Conservation (phyloP, 1,140 invertebrate species). For the Arion vulgaris region DNA sequence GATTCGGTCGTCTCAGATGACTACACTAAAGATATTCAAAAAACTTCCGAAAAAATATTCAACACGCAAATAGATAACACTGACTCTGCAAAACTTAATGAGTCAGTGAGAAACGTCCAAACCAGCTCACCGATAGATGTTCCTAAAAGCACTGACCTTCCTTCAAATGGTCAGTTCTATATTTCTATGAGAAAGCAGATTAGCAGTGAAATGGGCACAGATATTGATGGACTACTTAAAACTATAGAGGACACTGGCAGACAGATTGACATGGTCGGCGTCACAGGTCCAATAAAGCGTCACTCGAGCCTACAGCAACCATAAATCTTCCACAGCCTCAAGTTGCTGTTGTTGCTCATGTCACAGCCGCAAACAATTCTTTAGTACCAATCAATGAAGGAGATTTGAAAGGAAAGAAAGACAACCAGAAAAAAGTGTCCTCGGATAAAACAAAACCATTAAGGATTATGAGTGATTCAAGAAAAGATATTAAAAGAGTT, state of each 20-base stretch:
- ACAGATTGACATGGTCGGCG: slow-evolving; percentile 49
- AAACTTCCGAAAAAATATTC: slow-evolving; percentile 43
- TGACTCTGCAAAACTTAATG: slow-evolving; percentile 52
- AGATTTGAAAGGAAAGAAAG: slow-evolving; percentile 54
- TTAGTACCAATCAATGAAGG: slow-evolving; percentile 44
- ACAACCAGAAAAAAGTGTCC: slow-evolving; percentile 58
- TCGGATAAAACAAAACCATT: slow-evolving; percentile 34
- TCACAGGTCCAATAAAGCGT: slow-evolving; percentile 46
- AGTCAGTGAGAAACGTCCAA: slow-evolving; percentile 39
- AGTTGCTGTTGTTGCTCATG: slow-evolving; percentile 38
- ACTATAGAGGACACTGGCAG: slow-evolving; percentile 60
- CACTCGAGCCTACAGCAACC: slow-evolving; percentile 31
- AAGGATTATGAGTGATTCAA: not conserved
- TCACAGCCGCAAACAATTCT: slow-evolving; percentile 40
- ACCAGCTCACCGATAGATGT: not conserved
- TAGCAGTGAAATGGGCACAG: slow-evolving; percentile 57
- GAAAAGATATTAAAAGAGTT: not conserved
- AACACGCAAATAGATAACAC: slow-evolving; percentile 53
- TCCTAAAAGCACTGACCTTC: not conserved
- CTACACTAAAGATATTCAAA: no score
- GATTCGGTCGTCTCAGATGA: slow-evolving; percentile 35
- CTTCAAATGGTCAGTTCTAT: no score
- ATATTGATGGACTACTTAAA: slow-evolving; percentile 65
- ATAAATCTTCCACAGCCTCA: slow-evolving; percentile 28
- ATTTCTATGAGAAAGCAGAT: slow-evolving; percentile 55